Evolutionary conservation across 2,113 vertebrate species (phyloP).

Genomic region (Syngnathoides biaculeatus): DNA sequence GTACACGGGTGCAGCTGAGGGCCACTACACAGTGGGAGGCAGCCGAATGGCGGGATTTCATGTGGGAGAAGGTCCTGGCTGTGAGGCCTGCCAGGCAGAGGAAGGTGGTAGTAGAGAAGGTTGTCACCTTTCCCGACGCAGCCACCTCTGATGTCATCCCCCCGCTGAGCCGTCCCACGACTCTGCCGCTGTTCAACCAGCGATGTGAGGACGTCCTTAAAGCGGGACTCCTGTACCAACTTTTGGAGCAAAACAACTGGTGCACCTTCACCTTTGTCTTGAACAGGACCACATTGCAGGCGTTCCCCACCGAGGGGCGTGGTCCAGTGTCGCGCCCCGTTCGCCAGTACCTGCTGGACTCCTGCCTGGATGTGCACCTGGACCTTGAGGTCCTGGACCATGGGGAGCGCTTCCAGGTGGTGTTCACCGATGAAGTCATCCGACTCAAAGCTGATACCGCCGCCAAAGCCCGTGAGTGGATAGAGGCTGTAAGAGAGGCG

Average conservation of each 20-base stretch:
- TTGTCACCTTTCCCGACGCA: slow-evolving; percentile 24
- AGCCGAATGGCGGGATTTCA: slow-evolving; percentile 85
- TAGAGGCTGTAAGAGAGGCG: slow-evolving; percentile 79
- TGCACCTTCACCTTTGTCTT: slow-evolving; percentile 89
- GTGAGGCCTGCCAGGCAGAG: slow-evolving; percentile 59
- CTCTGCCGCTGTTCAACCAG: slow-evolving; percentile 75
- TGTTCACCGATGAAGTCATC: slow-evolving; percentile 85
- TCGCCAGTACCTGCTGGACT: slow-evolving; percentile 77
- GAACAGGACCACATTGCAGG: slow-evolving; percentile 80
- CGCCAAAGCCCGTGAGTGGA: slow-evolving; percentile 85
- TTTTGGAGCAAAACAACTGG: slow-evolving; percentile 90
- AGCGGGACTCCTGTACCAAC: slow-evolving; percentile 83
- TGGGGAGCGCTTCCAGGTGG: slow-evolving; percentile 77
- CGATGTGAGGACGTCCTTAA: slow-evolving; percentile 80
- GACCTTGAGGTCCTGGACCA: background rate
- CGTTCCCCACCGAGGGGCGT: slow-evolving; percentile 81
- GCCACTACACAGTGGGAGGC: slow-evolving; percentile 86
- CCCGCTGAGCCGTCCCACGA: slow-evolving; percentile 69
- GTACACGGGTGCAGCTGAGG: slow-evolving; percentile 84
- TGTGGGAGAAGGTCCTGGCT: slow-evolving; percentile 84
- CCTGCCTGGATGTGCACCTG: slow-evolving; percentile 80
- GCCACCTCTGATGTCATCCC: slow-evolving; percentile 42
- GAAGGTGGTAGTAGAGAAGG: slow-evolving; percentile 48
- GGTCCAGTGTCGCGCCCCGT: slow-evolving; percentile 83
- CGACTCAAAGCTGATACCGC: slow-evolving; percentile 82